phyloP scores from a whole-genome alignment of 2,888 invertebrate species.

The Capitulum mitella region DNA sequence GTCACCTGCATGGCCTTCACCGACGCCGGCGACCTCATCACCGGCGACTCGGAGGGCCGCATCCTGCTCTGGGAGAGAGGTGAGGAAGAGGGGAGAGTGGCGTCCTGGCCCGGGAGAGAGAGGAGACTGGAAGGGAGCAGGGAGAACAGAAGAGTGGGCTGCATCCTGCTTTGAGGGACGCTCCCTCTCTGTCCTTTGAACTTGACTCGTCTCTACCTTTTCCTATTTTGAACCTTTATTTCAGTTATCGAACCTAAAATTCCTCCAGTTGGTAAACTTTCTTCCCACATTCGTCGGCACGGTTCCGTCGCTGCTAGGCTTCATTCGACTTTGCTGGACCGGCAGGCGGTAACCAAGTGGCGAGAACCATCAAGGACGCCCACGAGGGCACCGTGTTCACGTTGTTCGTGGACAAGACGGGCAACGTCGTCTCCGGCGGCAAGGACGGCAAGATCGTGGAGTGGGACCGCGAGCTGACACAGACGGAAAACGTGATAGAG shows the following conservation, averaged over 20 bases:
- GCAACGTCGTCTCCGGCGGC: constrained; percentile 71
- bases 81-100: not conserved
- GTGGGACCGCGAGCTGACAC: constrained; percentile 47
- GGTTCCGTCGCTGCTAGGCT: no score
- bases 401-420: constrained; percentile 70
- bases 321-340: not conserved
- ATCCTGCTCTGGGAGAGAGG: constrained; percentile 74
- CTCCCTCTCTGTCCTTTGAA: no score
- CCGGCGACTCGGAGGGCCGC: constrained; percentile 87
- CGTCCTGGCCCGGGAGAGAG: not conserved
- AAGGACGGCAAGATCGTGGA: constrained; percentile 74
- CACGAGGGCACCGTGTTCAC: constrained; percentile 85
- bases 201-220: no score
- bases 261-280: no score
- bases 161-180: no score
- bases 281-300: no score
- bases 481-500: constrained; percentile 31
- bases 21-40: constrained; percentile 70
- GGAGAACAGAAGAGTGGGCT: not conserved
- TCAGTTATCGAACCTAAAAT: no score
- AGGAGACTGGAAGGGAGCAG: not conserved
- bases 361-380: constrained; percentile 55
- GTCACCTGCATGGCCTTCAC: constrained; percentile 80
- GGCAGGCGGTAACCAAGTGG: constrained; percentile 69
- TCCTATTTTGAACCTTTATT: no score